phyloP scores from a whole-genome alignment of 2,113 vertebrate genomes.

The Procavia capensis region DNA sequence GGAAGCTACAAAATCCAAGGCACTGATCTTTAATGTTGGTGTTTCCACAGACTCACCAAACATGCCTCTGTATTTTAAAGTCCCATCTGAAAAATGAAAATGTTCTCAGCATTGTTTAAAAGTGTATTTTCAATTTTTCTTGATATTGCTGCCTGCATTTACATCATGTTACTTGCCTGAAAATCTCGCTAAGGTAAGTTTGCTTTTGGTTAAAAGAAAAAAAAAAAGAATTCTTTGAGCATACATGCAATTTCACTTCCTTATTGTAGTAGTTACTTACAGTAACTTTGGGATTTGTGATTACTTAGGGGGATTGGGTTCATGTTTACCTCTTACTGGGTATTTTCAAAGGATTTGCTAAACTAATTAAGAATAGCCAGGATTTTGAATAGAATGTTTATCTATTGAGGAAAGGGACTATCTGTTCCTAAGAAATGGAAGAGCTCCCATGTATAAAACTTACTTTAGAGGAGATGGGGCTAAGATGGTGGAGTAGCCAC shows the following conservation, averaged over 20 bases:
- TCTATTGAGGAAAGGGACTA: not conserved
- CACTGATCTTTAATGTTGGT: not conserved
- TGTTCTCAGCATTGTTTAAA: not conserved
- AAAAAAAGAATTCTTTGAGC: not conserved
- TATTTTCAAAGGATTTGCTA: conserved; percentile 20
- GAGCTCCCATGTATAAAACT: not conserved
- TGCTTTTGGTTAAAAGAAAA: not conserved
- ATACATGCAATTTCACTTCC: not conserved
- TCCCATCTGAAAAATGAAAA: not conserved
- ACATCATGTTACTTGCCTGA: not conserved
- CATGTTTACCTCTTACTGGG: conserved; percentile 2
- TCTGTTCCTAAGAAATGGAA: not conserved
- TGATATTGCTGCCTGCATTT: not conserved
- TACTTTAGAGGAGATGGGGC: no score
- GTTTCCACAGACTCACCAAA: conserved; percentile 11
- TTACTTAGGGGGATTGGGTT: conserved; percentile 30
- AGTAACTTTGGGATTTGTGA: conserved; percentile 33
- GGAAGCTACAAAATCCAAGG: not conserved
- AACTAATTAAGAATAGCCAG: not conserved
- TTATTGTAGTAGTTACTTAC: no score
- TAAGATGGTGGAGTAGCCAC: no score
- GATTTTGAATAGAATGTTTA: not conserved
- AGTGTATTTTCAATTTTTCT: not conserved
- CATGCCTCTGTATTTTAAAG: conserved; percentile 1
- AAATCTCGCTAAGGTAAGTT: not conserved